Evolutionary conservation across 2,797 vertebrate species (phyloP), one percentile per base, ranked within the genome.

Genomic region (Enteromius paludinosus): DNA sequence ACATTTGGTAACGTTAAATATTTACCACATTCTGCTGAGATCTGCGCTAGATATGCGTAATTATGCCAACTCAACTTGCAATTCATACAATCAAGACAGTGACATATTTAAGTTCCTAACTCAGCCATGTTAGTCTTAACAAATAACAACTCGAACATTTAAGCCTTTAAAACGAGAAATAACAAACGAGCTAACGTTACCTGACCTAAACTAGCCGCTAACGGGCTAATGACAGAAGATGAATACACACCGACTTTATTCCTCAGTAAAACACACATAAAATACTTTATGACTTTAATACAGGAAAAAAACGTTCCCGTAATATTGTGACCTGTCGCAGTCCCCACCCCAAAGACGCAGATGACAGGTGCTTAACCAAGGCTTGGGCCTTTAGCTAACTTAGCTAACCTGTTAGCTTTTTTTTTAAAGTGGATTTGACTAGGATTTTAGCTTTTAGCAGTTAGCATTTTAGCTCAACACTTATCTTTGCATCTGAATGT

Each of bases 371-470:
- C 5, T 54, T 10, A n/a, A 20, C 52, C n/a, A 7, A n/a, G 20
- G 20, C 52, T 54, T 54, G 4, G 68, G 68, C 78, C 65, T 79
- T 49, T 35, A 35, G 68, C 38, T 28, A 61, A 28, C 12, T 12
- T 62, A 41, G 49, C 49, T 59, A 66, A 43, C 2, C 2, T 35
- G n/a, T 23, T n/a, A 54, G 18, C 71, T n/a, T n/a, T 33, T 33
- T 38, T 33, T 14, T 54, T 3, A 11, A 11, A 30, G 45, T 12
- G 47, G 14, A 66, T 66, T 6, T 23, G 3, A 65, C 9, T 18
- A 14, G 17, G 14, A 17, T 45, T 45, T 72, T 81, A 80, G 78
- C 78, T 12, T 41, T 54, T 72, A 62, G 68, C 38, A 14, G 1
- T 41, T 73, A 74, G 45, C 56, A 17, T 64, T 3, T 47, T 30